Conservation (phyloP, 2,797 vertebrate species). For the Rhabdomys pumilio region DNA sequence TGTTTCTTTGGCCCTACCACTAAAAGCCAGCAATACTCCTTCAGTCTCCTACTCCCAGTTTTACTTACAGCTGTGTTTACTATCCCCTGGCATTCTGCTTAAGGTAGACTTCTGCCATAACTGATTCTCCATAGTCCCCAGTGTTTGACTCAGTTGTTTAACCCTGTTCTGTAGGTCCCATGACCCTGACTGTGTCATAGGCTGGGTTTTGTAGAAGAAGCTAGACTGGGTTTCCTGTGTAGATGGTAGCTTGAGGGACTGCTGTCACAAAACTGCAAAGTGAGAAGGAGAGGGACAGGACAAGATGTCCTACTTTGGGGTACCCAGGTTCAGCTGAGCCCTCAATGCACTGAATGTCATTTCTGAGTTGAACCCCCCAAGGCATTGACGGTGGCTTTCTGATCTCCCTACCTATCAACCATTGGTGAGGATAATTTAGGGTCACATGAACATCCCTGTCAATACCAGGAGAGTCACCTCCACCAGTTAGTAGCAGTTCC, state of each 20-base stretch:
- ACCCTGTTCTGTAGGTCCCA: neutral
- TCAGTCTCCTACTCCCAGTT: rapidly evolving
- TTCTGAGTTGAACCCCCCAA: neutral
- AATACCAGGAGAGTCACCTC: neutral
- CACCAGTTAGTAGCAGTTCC: neutral
- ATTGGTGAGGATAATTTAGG: neutral
- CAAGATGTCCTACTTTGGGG: too few relatives aligned
- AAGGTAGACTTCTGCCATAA: too few relatives aligned
- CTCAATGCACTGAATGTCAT: rapidly evolving
- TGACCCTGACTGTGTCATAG: neutral
- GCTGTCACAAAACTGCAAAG: neutral
- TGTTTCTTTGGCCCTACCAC: neutral
- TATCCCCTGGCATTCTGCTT: neutral
- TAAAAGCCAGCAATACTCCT: neutral
- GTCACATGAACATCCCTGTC: neutral
- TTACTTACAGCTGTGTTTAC: rapidly evolving
- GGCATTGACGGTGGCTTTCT: neutral
- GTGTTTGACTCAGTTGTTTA: neutral
- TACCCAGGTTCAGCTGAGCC: neutral
- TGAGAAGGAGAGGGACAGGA: too few relatives aligned
- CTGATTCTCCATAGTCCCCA: neutral
- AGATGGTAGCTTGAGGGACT: neutral
- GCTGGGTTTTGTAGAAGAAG: neutral
- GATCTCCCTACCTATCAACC: too few relatives aligned
- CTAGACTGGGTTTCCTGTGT: neutral